Evolutionary conservation across 2,888 invertebrate species (phyloP), one percentile per base, ranked within the genome.

Genomic region (Mesochorus sp.): DNA sequence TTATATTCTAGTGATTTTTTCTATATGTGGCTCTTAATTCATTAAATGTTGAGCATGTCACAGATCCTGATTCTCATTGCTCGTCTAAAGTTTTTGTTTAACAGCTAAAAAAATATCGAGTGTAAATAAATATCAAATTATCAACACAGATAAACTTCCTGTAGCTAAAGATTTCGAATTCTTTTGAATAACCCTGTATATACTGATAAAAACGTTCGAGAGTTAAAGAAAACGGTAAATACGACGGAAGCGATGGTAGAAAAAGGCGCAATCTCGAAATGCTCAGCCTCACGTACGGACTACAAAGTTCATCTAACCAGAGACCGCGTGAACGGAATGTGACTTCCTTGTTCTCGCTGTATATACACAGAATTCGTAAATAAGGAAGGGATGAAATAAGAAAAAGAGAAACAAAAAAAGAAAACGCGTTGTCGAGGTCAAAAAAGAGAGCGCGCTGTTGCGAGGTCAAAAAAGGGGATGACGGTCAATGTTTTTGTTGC

Each of bases 301-400:
- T 74, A 82, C 81, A 82, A 86, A 86, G 86, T 86, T 86, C 86
- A 85, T 84, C 84, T 85, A 83, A 85, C 83, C 83, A 84, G 53
- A 26, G 55, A 17, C 24, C 28, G n/a, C 28, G 34, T 51, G 31
- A 12, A 44, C 55, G 19, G 44, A 64, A 72, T 51, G 44, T 44
- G 55, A 39, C 44, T 14, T 28, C 3, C 19, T 12, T n/a, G 59
- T 21, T 31, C 14, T 28, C 14, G 51, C 6, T 31, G 24, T 24
- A 24, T 21, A 44, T 17, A 6, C 19, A 44, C n/a, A 17, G 19
- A 44, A 44, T 19, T 44, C 17, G 44, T 19, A 17, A 4, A 14
- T 14, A 17, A 4, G 49, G 5, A 26, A 24, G 24, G n/a, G 49
- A 49, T 34, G 53, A 64, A 66, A 14, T 57, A 72, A 70, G 71